Base-by-base conservation (phyloP, 2,113 vertebrate species). In the Melanocharis versteri region DNA sequence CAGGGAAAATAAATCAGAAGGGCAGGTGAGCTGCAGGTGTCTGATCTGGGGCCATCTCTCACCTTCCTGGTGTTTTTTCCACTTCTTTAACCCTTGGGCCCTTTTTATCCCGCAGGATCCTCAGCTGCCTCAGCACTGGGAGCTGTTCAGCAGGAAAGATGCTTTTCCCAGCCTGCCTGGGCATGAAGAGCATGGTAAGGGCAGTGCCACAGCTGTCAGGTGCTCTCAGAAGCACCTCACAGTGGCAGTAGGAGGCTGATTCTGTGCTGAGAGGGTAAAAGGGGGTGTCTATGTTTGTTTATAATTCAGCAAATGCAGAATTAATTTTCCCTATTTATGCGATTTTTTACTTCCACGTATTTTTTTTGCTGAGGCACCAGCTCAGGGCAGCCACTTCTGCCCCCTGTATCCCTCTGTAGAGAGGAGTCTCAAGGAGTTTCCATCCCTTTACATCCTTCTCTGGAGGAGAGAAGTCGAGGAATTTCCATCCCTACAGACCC, bases 21-120 rank as follows among this genome's bases (percentile, higher is more conserved):
- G 35, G 28, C 85, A 89, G 91, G 97, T 97, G 62, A 90, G 92
- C 65, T 64, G 23, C 53, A 73, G 45, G 4, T 35, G 28, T 30
- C 28, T 62, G 31, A 1, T 48, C 7, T 16, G 13, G 33, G 39
- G 15, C 13, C 35, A 7, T 7, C 22, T 40, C 45, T 50, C 44
- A 40, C 37, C 42, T 73, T 75, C 30, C 39, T 44, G 20, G 14
- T 2, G 12, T 35, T 93, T 93, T 37, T 47, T 40, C 20, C 2
- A 2, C 77, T 88, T 86, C 66, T 83, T 73, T 48, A 22, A 47
- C 18, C 62, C 18, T 40, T 42, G 27, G 24, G 10, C 18, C 24
- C 4, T 13, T 60, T 90, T 64, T 68, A 7, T 45, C 50, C 51
- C 47, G 2, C 65, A 97, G 97, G 81, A 73, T 28, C 17, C 7